Evolutionary conservation across 1,140 invertebrate species (phyloP), one percentile per base, ranked within the genome.

Genomic region (Drosophila cardini): DNA sequence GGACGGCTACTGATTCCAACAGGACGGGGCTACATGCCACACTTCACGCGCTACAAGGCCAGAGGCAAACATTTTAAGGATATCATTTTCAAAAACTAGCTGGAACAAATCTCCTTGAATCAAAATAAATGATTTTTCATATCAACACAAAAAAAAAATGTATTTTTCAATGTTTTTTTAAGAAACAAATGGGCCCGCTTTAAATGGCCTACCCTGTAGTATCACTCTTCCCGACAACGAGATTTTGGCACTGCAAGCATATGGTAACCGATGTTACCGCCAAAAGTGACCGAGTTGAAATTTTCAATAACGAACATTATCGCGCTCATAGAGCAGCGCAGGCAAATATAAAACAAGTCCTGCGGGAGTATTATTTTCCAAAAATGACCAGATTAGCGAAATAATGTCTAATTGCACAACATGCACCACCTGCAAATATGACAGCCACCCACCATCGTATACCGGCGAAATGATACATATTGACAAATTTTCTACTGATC

Each of bases 391-490:
- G 40, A 4, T 10, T 53, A 13, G 50, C 13, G 4, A 36, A 15
- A 18, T 38, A 8, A 15, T 36, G 1, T n/a, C 16, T 16, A 53
- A 36, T 11, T 53, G 50, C 32, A 36, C 16, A 34, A 13, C 10
- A 7, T 38, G 52, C 15, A 3, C 34, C 6, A 52, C n/a, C 7
- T 11, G 30, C 8, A 52, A 52, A 13, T 52, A 53, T 34, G 56
- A 73, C 15, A 34, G 55, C 7, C 61, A 75, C 18, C 72, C 63
- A 26, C 21, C 21, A 26, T 11, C 62, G 61, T 58, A 63, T 42
- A 9, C 40, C 1, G 73, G 61, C 4, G 67, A 76, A 34, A 56
- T 68, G 40, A 13, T 69, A 43, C 75, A 73, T 21, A 64, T 73
- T 7, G 70, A 73, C 11, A 72, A 68, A 0, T 74, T 53, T 21